Evolutionary conservation across 2,113 vertebrate species (phyloP).

Genomic region (Ranitomeya variabilis): DNA sequence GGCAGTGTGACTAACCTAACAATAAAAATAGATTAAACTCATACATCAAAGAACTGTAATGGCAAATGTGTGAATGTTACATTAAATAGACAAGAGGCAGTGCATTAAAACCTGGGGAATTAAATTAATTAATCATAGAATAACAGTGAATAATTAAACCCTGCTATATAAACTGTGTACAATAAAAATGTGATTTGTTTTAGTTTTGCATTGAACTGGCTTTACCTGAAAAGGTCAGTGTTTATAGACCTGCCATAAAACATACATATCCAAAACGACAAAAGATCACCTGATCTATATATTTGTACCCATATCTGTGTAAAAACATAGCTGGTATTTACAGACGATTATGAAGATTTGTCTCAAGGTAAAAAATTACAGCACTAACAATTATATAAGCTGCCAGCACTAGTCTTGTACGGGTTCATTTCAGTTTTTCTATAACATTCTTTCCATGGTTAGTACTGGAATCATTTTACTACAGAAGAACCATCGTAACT

Average conservation of each 20-base stretch:
- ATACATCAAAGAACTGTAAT: conserved; percentile 39
- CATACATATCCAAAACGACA: not conserved
- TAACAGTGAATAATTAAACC: conserved; percentile 44
- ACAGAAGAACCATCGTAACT: no score
- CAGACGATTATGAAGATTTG: no score
- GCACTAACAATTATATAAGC: no score
- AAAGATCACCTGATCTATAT: not conserved
- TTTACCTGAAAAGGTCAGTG: not conserved
- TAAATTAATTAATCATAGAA: conserved; percentile 43
- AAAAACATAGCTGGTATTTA: no score
- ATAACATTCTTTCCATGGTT: no score
- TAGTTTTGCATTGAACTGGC: not conserved
- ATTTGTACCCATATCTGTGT: not conserved
- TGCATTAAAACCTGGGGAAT: conserved; percentile 32
- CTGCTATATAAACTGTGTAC: not conserved
- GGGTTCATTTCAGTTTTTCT: no score
- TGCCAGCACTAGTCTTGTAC: no score
- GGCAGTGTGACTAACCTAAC: conserved; percentile 42
- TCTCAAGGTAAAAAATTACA: no score
- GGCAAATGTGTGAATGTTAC: conserved; percentile 20
- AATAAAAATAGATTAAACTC: conserved; percentile 56
- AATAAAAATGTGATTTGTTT: not conserved
- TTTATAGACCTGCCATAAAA: not conserved
- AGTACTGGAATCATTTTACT: no score
- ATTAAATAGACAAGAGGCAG: conserved; percentile 36